These are phyloP conservation scores for Odontamblyopus rebecca DNA, from an alignment of 2,797 vertebrate species.

Conservation along the genomic window DNA sequence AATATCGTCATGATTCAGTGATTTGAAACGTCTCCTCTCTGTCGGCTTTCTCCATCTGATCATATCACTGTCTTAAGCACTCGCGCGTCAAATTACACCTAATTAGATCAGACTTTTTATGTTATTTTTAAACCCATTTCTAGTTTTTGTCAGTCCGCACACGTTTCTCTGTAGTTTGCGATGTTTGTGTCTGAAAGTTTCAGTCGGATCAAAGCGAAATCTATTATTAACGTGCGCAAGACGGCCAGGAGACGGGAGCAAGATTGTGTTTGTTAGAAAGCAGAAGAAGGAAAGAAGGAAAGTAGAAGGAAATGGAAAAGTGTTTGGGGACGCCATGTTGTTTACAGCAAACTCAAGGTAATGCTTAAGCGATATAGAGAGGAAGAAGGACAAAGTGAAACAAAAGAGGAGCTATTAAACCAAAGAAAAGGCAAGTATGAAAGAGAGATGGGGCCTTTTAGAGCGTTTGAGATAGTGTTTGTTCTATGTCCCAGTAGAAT, in stretches of 20 bases:
- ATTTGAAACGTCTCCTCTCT: neutral
- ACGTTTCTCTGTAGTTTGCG: neutral
- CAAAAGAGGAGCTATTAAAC: slow-evolving; percentile 6
- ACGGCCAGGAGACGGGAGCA: neutral
- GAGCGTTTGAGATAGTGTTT: neutral
- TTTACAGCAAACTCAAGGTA: neutral
- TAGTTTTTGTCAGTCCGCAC: slow-evolving; percentile 17
- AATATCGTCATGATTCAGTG: no score
- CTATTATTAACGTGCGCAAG: slow-evolving; percentile 28
- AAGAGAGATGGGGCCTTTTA: neutral
- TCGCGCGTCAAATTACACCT: neutral
- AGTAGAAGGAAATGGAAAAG: neutral
- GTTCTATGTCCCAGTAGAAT: neutral
- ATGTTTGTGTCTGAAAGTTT: slow-evolving; percentile 1
- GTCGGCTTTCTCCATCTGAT: neutral
- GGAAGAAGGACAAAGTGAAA: neutral
- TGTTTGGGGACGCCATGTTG: slow-evolving; percentile 4
- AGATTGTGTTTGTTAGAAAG: slow-evolving; percentile 24
- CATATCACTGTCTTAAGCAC: neutral
- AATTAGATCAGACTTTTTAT: slow-evolving; percentile 5
- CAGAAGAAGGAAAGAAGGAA: neutral
- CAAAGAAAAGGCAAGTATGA: no score
- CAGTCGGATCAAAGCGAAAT: slow-evolving; percentile 28
- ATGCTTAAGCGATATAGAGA: neutral
- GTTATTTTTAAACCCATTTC: slow-evolving; percentile 19